These are phyloP conservation scores for Clivina fossor DNA, from an alignment of 2,888 invertebrate genomes.

Conservation along the genomic window DNA sequence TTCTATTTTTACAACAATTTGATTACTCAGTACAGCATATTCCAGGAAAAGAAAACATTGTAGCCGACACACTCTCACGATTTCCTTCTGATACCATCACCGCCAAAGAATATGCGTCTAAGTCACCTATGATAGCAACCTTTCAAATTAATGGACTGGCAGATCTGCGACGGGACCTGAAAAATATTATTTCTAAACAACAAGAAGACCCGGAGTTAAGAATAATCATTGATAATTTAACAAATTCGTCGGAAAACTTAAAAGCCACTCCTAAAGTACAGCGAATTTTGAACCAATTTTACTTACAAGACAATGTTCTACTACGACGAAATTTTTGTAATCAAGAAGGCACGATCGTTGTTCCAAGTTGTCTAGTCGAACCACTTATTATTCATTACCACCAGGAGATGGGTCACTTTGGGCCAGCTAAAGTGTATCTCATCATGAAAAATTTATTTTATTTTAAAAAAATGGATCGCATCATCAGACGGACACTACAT, in stretches of 20 bases:
- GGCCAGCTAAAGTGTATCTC: constrained; percentile 20
- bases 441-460: constrained; percentile 4
- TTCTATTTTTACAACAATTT: constrained; percentile 32
- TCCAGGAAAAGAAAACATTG: constrained; percentile 24
- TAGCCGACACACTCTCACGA: constrained; percentile 30
- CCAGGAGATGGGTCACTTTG: constrained; percentile 27
- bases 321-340: too few relatives aligned
- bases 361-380: neutral
- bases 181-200: too few relatives aligned
- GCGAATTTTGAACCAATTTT: too few relatives aligned
- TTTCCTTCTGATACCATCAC: constrained; percentile 2
- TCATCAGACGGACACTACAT: neutral
- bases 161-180: too few relatives aligned
- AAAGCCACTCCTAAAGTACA: too few relatives aligned
- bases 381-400: constrained; percentile 10
- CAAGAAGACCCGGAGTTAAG: too few relatives aligned
- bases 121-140: neutral
- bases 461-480: constrained; percentile 1
- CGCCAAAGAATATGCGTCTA: too few relatives aligned
- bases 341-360: too few relatives aligned
- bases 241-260: too few relatives aligned
- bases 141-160: neutral
- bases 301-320: too few relatives aligned
- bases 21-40: constrained; percentile 22
- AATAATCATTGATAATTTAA: too few relatives aligned